phyloP scores from a whole-genome alignment of 2,888 invertebrate species.

The Keiferia lycopersicella region DNA sequence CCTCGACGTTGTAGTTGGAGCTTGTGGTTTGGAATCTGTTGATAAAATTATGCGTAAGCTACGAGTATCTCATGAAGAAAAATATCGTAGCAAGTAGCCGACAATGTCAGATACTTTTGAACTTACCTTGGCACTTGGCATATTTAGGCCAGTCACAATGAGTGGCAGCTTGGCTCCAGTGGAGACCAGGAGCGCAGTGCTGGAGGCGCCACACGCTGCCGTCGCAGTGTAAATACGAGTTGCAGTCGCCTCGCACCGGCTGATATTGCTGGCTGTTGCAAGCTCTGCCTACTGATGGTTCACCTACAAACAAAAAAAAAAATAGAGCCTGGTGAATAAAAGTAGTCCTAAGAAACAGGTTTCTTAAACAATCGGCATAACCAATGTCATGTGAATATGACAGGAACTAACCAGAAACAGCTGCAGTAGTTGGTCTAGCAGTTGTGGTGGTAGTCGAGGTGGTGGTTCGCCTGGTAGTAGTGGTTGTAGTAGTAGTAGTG shows the following conservation, averaged over 20 bases:
- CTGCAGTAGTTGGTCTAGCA: constrained; percentile 40
- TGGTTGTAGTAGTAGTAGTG: constrained; percentile 46
- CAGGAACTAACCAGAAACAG: not conserved
- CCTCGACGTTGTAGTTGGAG: constrained; percentile 46
- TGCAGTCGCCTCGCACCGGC: constrained; percentile 85
- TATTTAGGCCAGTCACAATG: constrained; percentile 91
- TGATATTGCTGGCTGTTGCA: constrained; percentile 70
- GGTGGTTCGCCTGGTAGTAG: constrained; percentile 46
- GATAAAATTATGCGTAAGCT: not conserved
- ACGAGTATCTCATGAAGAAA: no score
- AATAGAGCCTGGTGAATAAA: not conserved
- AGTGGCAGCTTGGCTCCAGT: constrained; percentile 86
- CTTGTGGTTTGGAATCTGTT: constrained; percentile 46
- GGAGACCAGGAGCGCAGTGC: constrained; percentile 90
- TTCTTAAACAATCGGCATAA: no score
- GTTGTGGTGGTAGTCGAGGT: constrained; percentile 52
- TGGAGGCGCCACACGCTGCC: constrained; percentile 85
- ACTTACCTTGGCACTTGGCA: constrained; percentile 83
- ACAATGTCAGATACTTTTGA: not conserved
- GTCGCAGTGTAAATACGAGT: constrained; percentile 88
- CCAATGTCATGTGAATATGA: not conserved
- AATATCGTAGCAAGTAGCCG: no score
- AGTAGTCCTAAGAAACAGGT: not conserved
- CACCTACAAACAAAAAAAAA: constrained; percentile 34
- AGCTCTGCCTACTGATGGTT: constrained; percentile 48